phyloP scores from a whole-genome alignment of 2,888 invertebrate genomes.

The Drosophila kanekoi region DNA sequence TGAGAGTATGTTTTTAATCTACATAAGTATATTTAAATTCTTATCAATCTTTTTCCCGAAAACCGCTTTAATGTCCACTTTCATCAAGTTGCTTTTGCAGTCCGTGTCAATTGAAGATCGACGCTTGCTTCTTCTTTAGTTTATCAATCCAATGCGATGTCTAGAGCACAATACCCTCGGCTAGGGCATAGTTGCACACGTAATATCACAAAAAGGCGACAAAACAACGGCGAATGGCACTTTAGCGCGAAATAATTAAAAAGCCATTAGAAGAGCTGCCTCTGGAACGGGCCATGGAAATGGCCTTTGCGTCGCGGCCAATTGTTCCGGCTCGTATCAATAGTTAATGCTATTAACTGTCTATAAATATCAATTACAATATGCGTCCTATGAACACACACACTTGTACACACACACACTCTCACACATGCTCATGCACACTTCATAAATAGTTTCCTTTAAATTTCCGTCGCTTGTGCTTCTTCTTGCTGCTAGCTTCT shows the following conservation, averaged over 20 bases:
- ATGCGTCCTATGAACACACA: neutral
- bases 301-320: no score
- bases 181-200: neutral
- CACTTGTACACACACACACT: no score
- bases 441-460: neutral
- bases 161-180: neutral
- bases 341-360: constrained; percentile 59
- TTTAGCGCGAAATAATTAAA: constrained; percentile 59
- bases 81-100: no score
- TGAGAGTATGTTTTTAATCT: no score
- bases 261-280: constrained; percentile 45
- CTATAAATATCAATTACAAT: constrained; percentile 57
- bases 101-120: no score
- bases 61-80: no score
- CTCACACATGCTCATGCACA: neutral
- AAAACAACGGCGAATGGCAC: constrained; percentile 27
- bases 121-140: no score
- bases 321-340: constrained; percentile 15
- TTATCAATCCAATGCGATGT: no score
- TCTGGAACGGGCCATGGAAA: neutral
- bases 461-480: constrained; percentile 7
- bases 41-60: no score
- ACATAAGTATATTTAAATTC: no score
- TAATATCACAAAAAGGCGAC: constrained; percentile 4
- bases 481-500: constrained; percentile 2